Evolutionary conservation across 2,888 invertebrate genomes (phyloP).

Genomic region (Pediacus dermestoides): DNA sequence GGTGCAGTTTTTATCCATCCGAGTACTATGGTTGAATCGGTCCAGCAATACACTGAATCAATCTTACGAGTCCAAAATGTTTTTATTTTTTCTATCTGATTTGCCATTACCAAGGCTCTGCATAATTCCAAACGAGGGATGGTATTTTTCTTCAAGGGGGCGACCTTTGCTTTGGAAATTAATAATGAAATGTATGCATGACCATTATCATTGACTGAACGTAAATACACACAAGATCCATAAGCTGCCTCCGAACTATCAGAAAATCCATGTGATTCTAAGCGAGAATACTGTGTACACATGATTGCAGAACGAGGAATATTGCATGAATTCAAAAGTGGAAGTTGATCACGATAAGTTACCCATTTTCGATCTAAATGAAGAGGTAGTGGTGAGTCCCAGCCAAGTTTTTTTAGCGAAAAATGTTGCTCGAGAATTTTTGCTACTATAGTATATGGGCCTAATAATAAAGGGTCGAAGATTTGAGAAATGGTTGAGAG

Average conservation of each 20-base stretch:
- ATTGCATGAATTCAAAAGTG: slow-evolving; percentile 3
- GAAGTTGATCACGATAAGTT: neutral
- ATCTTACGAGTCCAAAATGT: too few species aligned
- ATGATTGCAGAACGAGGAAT: slow-evolving; percentile 1
- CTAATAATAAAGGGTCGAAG: too few species aligned
- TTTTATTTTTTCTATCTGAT: too few species aligned
- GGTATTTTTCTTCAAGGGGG: slow-evolving; percentile 16
- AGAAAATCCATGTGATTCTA: slow-evolving; percentile 15
- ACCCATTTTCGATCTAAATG: slow-evolving; percentile 4
- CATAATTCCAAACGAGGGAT: slow-evolving; percentile 19
- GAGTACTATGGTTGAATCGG: slow-evolving; percentile 18
- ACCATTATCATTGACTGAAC: slow-evolving; percentile 7
- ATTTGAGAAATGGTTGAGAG: too few species aligned
- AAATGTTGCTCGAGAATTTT: too few species aligned
- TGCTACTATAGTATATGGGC: too few species aligned
- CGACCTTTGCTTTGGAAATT: slow-evolving; percentile 18
- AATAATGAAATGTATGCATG: slow-evolving; percentile 6
- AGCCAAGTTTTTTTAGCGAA: too few species aligned
- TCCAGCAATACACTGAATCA: slow-evolving; percentile 14
- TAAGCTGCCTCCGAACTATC: slow-evolving; percentile 9
- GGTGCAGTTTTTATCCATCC: slow-evolving; percentile 15
- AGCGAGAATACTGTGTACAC: too few species aligned
- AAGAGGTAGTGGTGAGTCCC: too few species aligned
- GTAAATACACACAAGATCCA: slow-evolving; percentile 16
- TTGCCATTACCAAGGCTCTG: slow-evolving; percentile 16